Base-by-base conservation (phyloP, 1,140 invertebrate species). In the Venustaconcha ellipsiformis region DNA sequence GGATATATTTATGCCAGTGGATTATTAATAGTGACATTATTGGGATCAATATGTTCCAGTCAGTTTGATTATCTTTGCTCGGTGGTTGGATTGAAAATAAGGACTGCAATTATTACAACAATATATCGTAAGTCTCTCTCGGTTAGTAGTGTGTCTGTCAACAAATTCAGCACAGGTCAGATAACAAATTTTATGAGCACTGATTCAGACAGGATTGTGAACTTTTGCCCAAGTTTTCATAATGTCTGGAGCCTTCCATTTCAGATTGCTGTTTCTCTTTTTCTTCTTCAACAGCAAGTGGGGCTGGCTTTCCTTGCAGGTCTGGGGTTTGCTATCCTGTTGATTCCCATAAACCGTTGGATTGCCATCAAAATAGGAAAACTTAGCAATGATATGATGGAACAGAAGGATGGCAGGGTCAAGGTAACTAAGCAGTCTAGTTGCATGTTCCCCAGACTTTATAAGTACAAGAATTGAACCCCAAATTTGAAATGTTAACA, bases 161-260 rank as follows among this genome's bases (percentile, higher is more conserved):
- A 85, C 30, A 81, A 83, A 20, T 96, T 94, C 88, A 94, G 92
- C 71, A 92, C 94, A 78, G 96, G 96, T 2, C 95, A 99, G 92
- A 94, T 99, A 48, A 93, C 98, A 0, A 99, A 99, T 90, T 96
- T 97, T 82, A 98, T 99, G 94, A 98, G 96, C 56, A 97, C 96
- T 1, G 98, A 99, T 89, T 94, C 94, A 0, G 96, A 98, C 85
- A 92, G 97, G 82, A 96, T 99, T 79, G 94, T 98, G 0, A 99
- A 99, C 89, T 96, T 97, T 59, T 97, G 96, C 91, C 94, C 95
- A 1, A 98, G 96, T 90, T 98, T 99, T 89, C 98, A 99, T 91
- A 94, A 95, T 18, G 92, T 99, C 80, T 99, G 98, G 97, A 98
- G 96, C 89, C 94, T 99, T 85, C 97, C 97, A 30, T 92, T 99